Percentiles rank a stretch among this genome's conserved stretches.
These are phyloP conservation scores for Galbula dea DNA, from an alignment of 2,113 vertebrate species.

Conservation along the genomic window DNA sequence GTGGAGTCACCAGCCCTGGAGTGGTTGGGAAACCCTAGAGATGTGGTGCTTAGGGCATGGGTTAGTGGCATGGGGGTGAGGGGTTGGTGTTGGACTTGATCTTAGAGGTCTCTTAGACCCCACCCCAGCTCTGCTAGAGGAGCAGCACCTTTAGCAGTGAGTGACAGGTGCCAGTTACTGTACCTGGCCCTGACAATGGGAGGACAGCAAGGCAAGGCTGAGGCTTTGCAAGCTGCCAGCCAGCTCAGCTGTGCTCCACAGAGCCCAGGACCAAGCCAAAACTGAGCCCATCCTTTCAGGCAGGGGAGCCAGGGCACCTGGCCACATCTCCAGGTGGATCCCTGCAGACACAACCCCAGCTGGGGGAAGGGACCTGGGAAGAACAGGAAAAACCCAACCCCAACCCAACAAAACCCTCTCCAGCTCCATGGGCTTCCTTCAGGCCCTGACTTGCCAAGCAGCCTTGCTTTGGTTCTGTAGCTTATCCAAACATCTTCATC, in stretches of 20 bases:
- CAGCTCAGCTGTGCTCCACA: background rate
- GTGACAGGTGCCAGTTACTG: background rate
- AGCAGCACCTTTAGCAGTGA: fast-evolving
- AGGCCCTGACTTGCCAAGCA: constrained; percentile 63
- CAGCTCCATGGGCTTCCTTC: constrained; percentile 44
- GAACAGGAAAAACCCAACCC: background rate
- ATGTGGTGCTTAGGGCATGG: too few species aligned
- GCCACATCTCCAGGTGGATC: background rate
- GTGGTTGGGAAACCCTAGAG: too few species aligned
- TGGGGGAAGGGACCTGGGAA: background rate
- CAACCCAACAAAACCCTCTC: background rate
- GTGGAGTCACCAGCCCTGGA: too few species aligned
- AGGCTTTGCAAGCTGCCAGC: background rate
- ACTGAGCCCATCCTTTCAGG: background rate
- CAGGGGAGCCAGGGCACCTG: background rate
- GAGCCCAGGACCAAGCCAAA: background rate
- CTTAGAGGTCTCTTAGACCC: too few species aligned
- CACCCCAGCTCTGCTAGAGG: background rate
- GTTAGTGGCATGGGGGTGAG: too few species aligned
- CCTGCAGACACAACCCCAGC: background rate
- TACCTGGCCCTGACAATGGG: too few species aligned
- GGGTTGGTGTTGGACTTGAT: too few species aligned
- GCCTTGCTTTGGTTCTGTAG: constrained; percentile 57
- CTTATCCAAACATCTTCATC: constrained; percentile 78
- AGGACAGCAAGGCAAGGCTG: background rate